Evolutionary conservation across 2,113 vertebrate species (phyloP).

Genomic region (Amazona vittata): DNA sequence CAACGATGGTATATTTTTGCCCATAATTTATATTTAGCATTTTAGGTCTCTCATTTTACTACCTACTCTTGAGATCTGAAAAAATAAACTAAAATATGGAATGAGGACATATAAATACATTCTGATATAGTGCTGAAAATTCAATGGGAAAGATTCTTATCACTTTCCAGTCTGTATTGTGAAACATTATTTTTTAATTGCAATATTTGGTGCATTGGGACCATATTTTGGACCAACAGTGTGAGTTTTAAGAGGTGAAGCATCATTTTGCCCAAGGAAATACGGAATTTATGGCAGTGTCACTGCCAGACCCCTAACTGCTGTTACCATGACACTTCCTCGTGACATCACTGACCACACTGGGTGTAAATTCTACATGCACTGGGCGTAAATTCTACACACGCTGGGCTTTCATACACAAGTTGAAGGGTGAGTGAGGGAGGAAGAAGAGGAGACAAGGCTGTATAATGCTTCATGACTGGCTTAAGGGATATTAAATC

Average conservation of each 20-base stretch:
- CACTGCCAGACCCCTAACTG: background rate
- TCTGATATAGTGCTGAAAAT: background rate
- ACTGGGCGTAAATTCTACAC: background rate
- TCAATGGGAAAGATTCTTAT: background rate
- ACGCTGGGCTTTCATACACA: background rate
- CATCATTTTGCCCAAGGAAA: background rate
- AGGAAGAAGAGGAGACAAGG: background rate
- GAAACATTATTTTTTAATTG: background rate
- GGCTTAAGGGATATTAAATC: constrained; percentile 8
- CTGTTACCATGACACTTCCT: background rate
- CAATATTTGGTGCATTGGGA: background rate
- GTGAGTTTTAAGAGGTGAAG: background rate
- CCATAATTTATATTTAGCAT: background rate
- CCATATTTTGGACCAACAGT: background rate
- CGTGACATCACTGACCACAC: background rate
- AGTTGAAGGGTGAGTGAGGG: background rate
- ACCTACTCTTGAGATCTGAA: background rate
- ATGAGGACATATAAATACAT: background rate
- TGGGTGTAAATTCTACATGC: background rate
- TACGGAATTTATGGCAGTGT: background rate
- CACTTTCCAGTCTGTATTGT: background rate
- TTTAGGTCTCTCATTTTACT: constrained; percentile 10
- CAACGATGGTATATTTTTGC: background rate
- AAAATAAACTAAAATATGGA: background rate
- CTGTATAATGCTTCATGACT: background rate